Evolutionary conservation across 2,113 vertebrate species (phyloP).

Genomic region (Podiceps cristatus): DNA sequence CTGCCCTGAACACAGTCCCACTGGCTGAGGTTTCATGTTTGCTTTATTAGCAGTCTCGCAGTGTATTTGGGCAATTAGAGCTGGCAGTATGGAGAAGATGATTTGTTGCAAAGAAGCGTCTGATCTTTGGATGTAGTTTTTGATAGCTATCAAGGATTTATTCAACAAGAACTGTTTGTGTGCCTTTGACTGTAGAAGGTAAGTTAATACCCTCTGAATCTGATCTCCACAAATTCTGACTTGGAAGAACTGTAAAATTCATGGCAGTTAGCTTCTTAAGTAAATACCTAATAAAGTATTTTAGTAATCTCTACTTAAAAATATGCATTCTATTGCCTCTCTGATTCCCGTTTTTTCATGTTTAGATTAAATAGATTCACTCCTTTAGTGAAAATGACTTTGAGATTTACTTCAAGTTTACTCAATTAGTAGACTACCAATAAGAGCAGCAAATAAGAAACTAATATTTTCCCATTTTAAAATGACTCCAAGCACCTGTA

Average conservation of each 20-base stretch:
- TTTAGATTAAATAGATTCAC: background rate
- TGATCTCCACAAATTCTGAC: constrained; percentile 4
- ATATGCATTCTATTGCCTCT: background rate
- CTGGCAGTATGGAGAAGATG: background rate
- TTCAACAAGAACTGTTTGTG: background rate
- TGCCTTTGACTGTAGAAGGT: background rate
- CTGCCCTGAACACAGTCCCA: background rate
- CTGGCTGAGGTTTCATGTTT: background rate
- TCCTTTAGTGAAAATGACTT: background rate
- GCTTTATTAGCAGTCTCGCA: background rate
- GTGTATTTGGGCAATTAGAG: background rate
- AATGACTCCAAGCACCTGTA: background rate
- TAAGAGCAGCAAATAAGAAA: background rate
- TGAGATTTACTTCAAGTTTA: constrained; percentile 12
- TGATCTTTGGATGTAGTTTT: constrained; percentile 30
- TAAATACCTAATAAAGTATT: background rate
- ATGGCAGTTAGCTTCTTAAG: constrained; percentile 24
- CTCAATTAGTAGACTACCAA: background rate
- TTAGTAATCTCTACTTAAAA: constrained; percentile 9
- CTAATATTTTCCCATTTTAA: background rate
- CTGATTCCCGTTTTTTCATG: background rate
- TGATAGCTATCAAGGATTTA: constrained; percentile 40
- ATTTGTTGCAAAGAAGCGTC: background rate
- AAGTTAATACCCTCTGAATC: constrained; percentile 37
- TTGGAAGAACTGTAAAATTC: background rate